Evolutionary conservation across 2,888 invertebrate genomes (phyloP).

Genomic region (Aleiodes leptofemur): DNA sequence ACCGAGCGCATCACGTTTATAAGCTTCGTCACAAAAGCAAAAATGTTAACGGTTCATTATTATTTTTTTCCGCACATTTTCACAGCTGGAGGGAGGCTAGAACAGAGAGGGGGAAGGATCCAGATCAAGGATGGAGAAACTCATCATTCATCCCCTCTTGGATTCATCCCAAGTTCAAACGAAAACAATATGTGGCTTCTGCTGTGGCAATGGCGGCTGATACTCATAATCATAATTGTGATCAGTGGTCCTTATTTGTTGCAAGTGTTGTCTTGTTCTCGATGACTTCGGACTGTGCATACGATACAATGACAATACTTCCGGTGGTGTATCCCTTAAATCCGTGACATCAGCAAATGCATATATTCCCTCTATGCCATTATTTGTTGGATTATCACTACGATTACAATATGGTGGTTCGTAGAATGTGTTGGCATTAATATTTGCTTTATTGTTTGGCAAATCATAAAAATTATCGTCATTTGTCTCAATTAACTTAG

Average conservation of each 20-base stretch:
- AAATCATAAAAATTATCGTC: constrained; percentile 70
- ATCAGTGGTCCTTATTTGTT: constrained; percentile 48
- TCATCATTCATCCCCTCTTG: no score
- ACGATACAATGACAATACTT: constrained; percentile 68
- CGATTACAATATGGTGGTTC: constrained; percentile 26
- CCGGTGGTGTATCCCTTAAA: constrained; percentile 66
- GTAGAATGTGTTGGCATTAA: background rate
- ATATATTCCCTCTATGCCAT: constrained; percentile 64
- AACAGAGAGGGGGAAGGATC: background rate
- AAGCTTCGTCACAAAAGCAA: constrained; percentile 22
- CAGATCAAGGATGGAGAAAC: background rate
- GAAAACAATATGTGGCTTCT: constrained; percentile 73
- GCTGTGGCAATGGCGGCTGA: constrained; percentile 55
- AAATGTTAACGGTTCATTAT: constrained; percentile 24
- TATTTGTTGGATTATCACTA: background rate
- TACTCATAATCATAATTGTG: constrained; percentile 70
- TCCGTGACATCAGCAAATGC: constrained; percentile 72
- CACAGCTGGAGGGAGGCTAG: no score
- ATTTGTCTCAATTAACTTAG: constrained; percentile 66
- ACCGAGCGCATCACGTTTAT: constrained; percentile 33
- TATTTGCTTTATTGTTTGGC: constrained; percentile 52
- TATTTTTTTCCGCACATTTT: background rate
- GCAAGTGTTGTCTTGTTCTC: constrained; percentile 40
- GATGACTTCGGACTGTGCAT: constrained; percentile 60
- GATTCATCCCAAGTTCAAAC: constrained; percentile 61